Percentiles rank a stretch among this genome's conserved stretches.
phyloP scores from a whole-genome alignment of 2,888 invertebrate species.

The Trissolcus brochymenae region DNA sequence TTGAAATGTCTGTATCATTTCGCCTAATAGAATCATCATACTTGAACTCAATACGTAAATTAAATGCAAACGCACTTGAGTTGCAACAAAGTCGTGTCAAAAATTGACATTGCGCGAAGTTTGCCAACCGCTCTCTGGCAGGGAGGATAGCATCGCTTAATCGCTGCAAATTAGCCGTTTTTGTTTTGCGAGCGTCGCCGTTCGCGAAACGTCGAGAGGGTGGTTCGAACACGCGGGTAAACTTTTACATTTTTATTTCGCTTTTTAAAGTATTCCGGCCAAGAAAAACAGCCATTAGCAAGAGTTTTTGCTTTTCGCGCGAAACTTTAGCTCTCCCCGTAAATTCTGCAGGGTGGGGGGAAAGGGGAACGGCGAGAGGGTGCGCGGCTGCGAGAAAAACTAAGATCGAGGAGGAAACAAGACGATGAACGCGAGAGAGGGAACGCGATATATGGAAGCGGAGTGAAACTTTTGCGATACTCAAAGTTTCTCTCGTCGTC shows the following conservation, averaged over 20 bases:
- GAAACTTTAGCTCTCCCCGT: slow-evolving; percentile 72
- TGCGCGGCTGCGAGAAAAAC: slow-evolving; percentile 52
- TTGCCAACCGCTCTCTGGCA: background rate
- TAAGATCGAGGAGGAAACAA: slow-evolving; percentile 35
- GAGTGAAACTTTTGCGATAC: slow-evolving; percentile 68
- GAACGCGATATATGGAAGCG: slow-evolving; percentile 57
- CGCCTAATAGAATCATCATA: background rate
- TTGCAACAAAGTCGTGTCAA: slow-evolving; percentile 7
- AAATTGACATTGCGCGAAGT: slow-evolving; percentile 6
- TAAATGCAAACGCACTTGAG: background rate
- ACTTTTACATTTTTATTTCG: slow-evolving; percentile 72
- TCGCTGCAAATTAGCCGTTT: slow-evolving; percentile 72
- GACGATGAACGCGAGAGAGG: slow-evolving; percentile 43
- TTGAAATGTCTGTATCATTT: slow-evolving; percentile 1
- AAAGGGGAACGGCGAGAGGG: slow-evolving; percentile 33
- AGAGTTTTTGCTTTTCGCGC: slow-evolving; percentile 76
- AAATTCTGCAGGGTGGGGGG: slow-evolving; percentile 60
- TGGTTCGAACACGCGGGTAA: slow-evolving; percentile 49
- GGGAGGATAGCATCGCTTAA: slow-evolving; percentile 62
- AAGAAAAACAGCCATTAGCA: slow-evolving; percentile 77
- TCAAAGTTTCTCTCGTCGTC: slow-evolving; percentile 56
- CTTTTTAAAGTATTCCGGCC: slow-evolving; percentile 74
- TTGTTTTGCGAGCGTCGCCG: slow-evolving; percentile 59
- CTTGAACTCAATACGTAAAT: slow-evolving; percentile 7
- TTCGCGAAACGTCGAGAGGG: slow-evolving; percentile 24